Evolutionary conservation across 2,113 vertebrate species (phyloP), one percentile per base, ranked within the genome.

Genomic region (Poicephalus meyeri): DNA sequence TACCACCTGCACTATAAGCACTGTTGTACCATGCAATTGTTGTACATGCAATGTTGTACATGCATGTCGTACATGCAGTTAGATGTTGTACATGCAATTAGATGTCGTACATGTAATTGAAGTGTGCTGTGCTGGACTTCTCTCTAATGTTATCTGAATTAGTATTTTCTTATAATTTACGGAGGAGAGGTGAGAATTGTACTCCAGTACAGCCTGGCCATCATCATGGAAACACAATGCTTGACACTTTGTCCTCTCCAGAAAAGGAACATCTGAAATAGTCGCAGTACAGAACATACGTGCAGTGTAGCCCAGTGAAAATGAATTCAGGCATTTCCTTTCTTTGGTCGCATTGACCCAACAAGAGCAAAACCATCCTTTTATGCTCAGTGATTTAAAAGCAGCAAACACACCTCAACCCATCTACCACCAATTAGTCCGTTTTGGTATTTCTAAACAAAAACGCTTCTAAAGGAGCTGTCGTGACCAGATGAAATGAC

Each of bases 401-500:
- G 42, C 71, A 88, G 42, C 5, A 26, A 81, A 28, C n/a, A n/a
- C 29, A 52, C 53, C 71, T 87, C 74, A 86, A 37, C 76, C 82
- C 25, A 41, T 70, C 61, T 61, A 69, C 15, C 25, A 47, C 52
- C 53, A 76, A 15, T 78, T 14, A 61, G 80, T 68, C 50, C 52
- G 14, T 73, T 55, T 55, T 73, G 79, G 26, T 89, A 56, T 90
- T 91, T 91, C 69, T 41, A 86, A 91, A 73, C 52, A 58, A 90
- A 97, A 88, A 92, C 50, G 72, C 41, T 82, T 87, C 94, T 92
- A 81, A 35, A 91, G 71, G 89, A 96, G 69, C 86, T 86, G 39
- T 61, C 88, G 93, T 8, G 20, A 97, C 84, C 73, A 96, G 89
- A 95, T 96, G 86, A 91, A 88, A 26, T 91, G 85, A 58, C 46